Conservation (phyloP, 2,113 vertebrate genomes). For the Dicerorhinus sumatrensis region DNA sequence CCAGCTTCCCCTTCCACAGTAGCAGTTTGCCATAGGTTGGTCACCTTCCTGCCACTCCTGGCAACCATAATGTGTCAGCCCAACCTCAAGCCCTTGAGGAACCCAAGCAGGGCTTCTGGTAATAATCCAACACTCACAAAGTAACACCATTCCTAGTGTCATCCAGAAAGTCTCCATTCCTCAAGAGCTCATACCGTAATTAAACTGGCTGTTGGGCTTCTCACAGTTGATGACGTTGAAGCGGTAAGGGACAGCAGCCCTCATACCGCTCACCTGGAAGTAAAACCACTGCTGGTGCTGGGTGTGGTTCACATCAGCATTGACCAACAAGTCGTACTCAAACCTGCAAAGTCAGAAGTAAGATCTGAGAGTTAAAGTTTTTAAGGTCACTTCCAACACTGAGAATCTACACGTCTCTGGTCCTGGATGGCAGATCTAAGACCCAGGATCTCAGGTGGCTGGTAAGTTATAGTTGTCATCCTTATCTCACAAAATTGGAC, state of each 20-base stretch:
- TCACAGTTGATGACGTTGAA: conserved; percentile 98
- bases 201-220: conserved; percentile 97
- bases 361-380: background rate
- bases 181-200: conserved; percentile 91
- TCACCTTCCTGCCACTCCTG: background rate
- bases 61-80: background rate
- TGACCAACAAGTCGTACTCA: conserved; percentile 95
- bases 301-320: conserved; percentile 91
- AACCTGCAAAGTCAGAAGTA: conserved; percentile 83
- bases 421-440: background rate
- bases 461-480: background rate
- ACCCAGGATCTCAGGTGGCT: background rate
- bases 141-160: background rate
- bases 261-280: conserved; percentile 93
- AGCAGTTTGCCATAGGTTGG: too few species aligned
- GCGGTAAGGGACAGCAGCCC: conserved; percentile 87
- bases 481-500: background rate
- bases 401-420: background rate
- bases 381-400: rapidly evolving
- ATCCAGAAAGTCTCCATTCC: background rate
- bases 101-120: background rate
- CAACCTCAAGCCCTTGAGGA: background rate
- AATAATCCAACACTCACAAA: background rate
- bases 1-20: rapidly evolving
- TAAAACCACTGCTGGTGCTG: conserved; percentile 97